Conservation (phyloP, 2,797 vertebrate genomes). For the Picus viridis region DNA sequence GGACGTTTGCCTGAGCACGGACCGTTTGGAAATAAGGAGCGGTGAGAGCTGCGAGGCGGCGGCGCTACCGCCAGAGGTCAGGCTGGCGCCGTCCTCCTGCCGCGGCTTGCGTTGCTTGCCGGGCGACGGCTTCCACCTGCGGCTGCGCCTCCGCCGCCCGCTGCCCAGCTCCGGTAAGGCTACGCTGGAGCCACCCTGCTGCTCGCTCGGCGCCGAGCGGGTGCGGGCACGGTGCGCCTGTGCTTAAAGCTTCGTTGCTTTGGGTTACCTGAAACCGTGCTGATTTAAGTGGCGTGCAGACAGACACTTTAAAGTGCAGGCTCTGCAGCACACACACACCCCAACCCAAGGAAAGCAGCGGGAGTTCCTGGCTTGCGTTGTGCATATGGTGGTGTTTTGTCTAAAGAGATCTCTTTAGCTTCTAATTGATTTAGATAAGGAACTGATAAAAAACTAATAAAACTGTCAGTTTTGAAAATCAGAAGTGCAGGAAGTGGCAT, state of each 20-base stretch:
- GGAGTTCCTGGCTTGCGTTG: fast-evolving
- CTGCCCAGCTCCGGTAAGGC: not conserved
- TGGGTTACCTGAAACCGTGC: fast-evolving
- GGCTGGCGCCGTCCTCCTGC: constrained; percentile 81
- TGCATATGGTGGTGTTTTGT: fast-evolving
- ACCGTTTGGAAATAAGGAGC: constrained; percentile 73
- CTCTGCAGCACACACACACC: fast-evolving
- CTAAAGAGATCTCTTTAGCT: too few species aligned
- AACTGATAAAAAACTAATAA: not conserved
- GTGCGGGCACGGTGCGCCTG: too few species aligned
- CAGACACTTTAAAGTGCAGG: fast-evolving
- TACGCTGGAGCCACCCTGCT: not conserved
- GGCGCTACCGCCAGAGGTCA: constrained; percentile 84
- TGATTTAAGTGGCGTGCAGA: fast-evolving
- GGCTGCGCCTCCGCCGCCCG: constrained; percentile 59
- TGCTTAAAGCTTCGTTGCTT: too few species aligned
- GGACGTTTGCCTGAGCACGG: constrained; percentile 73
- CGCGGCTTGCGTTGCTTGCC: constrained; percentile 73
- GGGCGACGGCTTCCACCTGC: constrained; percentile 85
- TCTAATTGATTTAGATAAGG: too few species aligned
- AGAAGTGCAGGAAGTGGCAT: fast-evolving
- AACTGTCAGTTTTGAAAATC: fast-evolving
- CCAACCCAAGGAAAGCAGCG: fast-evolving
- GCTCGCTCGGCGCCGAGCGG: too few species aligned
- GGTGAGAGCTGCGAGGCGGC: constrained; percentile 65